Evolutionary conservation across 2,797 vertebrate species (phyloP).

Genomic region (Liasis olivaceus): DNA sequence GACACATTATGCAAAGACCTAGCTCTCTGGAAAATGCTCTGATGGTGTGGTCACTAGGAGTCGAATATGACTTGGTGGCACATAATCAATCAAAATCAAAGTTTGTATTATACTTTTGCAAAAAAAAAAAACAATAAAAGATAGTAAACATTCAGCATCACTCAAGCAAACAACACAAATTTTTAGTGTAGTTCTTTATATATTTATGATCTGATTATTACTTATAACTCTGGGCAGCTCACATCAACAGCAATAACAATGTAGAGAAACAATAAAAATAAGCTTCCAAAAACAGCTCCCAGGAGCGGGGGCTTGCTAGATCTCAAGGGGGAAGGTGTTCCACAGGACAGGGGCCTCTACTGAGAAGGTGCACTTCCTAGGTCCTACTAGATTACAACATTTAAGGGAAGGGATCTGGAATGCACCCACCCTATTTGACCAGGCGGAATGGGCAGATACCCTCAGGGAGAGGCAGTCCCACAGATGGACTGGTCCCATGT

Average conservation of each 20-base stretch:
- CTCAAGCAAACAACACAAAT: neutral
- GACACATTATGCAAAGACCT: neutral
- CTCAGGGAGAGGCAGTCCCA: neutral
- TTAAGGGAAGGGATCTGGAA: neutral
- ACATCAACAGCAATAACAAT: neutral
- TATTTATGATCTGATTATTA: neutral
- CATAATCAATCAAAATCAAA: neutral
- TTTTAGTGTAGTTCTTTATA: neutral
- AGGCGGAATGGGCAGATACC: neutral
- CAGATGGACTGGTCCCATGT: neutral
- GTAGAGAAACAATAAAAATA: neutral
- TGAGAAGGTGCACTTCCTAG: neutral
- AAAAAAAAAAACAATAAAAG: neutral
- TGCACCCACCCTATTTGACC: neutral
- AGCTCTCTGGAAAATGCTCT: neutral
- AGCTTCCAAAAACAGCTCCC: neutral
- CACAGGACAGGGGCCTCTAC: neutral
- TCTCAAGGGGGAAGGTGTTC: neutral
- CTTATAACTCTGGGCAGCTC: neutral
- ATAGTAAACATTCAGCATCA: neutral
- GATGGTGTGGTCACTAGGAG: neutral
- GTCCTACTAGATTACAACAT: neutral
- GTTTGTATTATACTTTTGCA: neutral
- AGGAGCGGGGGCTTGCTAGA: neutral
- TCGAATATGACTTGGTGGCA: neutral